Conservation (phyloP, 2,888 invertebrate species). For the Perizoma flavofasciatum region DNA sequence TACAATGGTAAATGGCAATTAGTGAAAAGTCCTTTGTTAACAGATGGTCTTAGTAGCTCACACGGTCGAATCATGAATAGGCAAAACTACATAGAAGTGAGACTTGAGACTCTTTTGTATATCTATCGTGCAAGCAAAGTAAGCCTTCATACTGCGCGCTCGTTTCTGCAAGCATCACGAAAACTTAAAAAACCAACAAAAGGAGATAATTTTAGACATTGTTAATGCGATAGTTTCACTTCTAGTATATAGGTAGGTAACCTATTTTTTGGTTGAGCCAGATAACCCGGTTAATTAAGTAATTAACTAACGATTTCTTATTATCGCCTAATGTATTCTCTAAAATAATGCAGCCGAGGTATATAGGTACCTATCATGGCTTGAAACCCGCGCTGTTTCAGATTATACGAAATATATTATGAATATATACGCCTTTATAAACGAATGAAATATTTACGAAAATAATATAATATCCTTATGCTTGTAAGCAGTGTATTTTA, state of each 20-base stretch:
- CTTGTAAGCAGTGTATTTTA: too few relatives aligned
- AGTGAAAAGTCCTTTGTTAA: conserved; percentile 50
- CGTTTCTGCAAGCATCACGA: too few relatives aligned
- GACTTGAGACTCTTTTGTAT: conserved; percentile 1
- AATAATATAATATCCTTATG: too few relatives aligned
- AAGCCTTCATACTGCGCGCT: too few relatives aligned
- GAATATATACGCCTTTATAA: neutral
- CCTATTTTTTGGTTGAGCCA: conserved; percentile 8
- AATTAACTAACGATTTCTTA: conserved; percentile 59
- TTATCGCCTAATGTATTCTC: conserved; percentile 43
- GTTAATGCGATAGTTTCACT: conserved; percentile 3
- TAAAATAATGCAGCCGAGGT: conserved; percentile 22
- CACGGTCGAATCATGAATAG: conserved; percentile 16
- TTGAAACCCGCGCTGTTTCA: neutral
- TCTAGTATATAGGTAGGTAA: neutral
- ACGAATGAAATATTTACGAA: too few relatives aligned
- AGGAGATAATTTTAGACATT: too few relatives aligned
- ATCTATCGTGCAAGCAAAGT: too few relatives aligned
- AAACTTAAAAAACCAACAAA: too few relatives aligned
- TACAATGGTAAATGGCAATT: conserved; percentile 45
- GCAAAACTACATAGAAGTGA: conserved; percentile 13
- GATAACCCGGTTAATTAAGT: conserved; percentile 55
- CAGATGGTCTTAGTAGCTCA: conserved; percentile 40
- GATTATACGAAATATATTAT: neutral
- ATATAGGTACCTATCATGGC: neutral